These are phyloP conservation scores for Pseudochromis fuscus DNA, from an alignment of 2,797 vertebrate species.

Conservation along the genomic window DNA sequence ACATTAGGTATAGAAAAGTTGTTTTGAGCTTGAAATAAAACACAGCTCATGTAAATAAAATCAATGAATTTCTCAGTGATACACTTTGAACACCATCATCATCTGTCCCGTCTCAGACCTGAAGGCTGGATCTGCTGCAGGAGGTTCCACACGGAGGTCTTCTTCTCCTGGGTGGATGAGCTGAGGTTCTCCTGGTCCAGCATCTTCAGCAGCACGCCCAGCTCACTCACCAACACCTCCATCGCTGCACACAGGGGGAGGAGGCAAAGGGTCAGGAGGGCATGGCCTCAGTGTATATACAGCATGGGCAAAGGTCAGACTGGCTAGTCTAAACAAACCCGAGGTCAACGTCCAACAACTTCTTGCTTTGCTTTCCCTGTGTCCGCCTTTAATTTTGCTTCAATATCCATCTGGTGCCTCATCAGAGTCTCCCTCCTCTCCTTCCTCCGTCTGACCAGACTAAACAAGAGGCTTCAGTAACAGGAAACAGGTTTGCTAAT, in stretches of 20 bases:
- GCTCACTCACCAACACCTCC: constrained; percentile 95
- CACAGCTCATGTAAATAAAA: background rate
- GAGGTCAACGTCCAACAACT: constrained; percentile 22
- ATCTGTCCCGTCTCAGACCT: constrained; percentile 68
- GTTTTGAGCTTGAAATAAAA: background rate
- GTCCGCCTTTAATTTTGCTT: constrained; percentile 52
- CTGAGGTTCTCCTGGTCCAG: constrained; percentile 96
- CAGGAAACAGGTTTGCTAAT: constrained; percentile 51
- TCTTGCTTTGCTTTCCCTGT: constrained; percentile 27
- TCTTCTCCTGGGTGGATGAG: constrained; percentile 92
- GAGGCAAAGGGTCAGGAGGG: constrained; percentile 44
- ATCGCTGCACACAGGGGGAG: constrained; percentile 83
- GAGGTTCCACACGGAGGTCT: constrained; percentile 91
- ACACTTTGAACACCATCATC: too few relatives aligned
- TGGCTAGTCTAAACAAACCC: constrained; percentile 72
- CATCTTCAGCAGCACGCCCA: constrained; percentile 92
- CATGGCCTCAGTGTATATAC: constrained; percentile 37
- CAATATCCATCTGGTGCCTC: constrained; percentile 34
- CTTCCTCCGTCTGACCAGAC: constrained; percentile 51
- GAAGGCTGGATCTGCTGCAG: constrained; percentile 93
- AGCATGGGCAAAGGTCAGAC: constrained; percentile 62
- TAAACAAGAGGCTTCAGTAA: constrained; percentile 60
- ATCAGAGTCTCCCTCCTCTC: constrained; percentile 23
- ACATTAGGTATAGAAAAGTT: background rate
- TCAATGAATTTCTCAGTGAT: background rate